Conservation (phyloP, 2,113 vertebrate species). For the Cairina moschata region DNA sequence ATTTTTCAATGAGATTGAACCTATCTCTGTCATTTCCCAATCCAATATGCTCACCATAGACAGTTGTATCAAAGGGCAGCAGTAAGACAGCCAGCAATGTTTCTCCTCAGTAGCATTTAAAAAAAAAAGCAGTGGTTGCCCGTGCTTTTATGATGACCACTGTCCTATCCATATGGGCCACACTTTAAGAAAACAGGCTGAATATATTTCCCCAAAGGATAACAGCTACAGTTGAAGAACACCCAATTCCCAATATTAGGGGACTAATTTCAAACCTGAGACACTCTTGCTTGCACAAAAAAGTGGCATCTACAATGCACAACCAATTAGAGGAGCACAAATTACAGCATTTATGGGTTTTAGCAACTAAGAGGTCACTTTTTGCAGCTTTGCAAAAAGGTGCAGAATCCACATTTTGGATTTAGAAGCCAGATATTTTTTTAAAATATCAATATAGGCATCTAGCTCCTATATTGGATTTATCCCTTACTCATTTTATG, state of each 20-base stretch:
- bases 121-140: neutral
- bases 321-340: neutral
- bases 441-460: neutral
- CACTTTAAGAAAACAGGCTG: neutral
- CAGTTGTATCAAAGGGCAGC: neutral
- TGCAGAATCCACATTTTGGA: neutral
- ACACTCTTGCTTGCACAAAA: neutral
- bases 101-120: neutral
- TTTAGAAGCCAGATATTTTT: neutral
- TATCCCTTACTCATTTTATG: neutral
- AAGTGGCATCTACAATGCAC: neutral
- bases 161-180: neutral
- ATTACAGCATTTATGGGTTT: neutral
- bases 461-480: neutral
- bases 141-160: neutral
- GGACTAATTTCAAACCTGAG: neutral
- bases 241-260: accelerated
- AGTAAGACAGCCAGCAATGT: accelerated
- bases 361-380: neutral
- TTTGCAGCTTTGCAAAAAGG: neutral
- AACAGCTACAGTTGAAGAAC: neutral
- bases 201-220: neutral
- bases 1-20: neutral
- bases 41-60: neutral
- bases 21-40: neutral